Evolutionary conservation across 1,140 invertebrate genomes (phyloP).

Genomic region (Lasaia peninsularis): DNA sequence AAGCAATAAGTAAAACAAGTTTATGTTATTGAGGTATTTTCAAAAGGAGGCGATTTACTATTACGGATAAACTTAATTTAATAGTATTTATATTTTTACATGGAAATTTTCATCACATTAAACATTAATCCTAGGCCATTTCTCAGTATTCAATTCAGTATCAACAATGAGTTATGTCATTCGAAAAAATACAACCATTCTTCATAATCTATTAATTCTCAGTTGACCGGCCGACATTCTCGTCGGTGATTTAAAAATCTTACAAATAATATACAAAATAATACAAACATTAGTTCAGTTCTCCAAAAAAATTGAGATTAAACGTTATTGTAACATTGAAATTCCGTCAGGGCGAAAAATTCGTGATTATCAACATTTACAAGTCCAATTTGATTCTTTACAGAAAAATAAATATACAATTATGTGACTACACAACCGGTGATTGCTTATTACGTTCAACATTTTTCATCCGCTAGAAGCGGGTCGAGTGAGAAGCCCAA

Average conservation of each 20-base stretch:
- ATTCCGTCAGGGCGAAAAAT: slow-evolving; percentile 51
- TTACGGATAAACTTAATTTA: slow-evolving; percentile 71
- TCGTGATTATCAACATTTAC: slow-evolving; percentile 57
- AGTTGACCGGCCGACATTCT: slow-evolving; percentile 40
- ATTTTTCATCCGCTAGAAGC: slow-evolving; percentile 72
- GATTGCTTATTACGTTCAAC: slow-evolving; percentile 60
- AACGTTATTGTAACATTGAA: slow-evolving; percentile 54
- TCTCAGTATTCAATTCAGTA: slow-evolving; percentile 66
- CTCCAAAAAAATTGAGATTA: slow-evolving; percentile 60
- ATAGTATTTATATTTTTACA: slow-evolving; percentile 76
- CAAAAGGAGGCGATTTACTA: slow-evolving; percentile 71
- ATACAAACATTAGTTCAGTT: slow-evolving; percentile 71
- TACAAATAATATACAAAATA: slow-evolving; percentile 78
- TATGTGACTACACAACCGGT: slow-evolving; percentile 64
- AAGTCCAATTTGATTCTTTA: slow-evolving; percentile 59
- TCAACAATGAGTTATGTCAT: slow-evolving; percentile 66
- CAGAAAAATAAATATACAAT: slow-evolving; percentile 76
- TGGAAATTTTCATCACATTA: slow-evolving; percentile 76
- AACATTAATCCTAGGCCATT: slow-evolving; percentile 71
- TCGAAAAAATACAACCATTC: slow-evolving; percentile 72
- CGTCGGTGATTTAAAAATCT: slow-evolving; percentile 68
- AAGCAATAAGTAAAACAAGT: slow-evolving; percentile 53
- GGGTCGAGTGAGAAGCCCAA: slow-evolving; percentile 68
- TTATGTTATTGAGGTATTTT: slow-evolving; percentile 72
- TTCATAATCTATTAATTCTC: slow-evolving; percentile 66